Conservation (phyloP, 2,797 vertebrate species). For the Crenuchus spilurus region DNA sequence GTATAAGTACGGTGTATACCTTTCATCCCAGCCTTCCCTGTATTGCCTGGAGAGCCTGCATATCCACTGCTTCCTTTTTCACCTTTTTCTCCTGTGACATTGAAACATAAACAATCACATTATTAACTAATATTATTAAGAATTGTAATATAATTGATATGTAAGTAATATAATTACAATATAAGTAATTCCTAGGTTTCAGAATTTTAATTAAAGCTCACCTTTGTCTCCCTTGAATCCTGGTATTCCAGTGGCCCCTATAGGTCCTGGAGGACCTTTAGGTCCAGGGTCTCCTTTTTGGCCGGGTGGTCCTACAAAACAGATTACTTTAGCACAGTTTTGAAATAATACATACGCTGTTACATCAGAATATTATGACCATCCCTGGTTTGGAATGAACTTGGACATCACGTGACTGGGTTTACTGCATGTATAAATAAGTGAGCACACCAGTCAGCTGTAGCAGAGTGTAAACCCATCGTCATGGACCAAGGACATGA, state of each 20-base stretch:
- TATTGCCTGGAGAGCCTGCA: conserved; percentile 79
- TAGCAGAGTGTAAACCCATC: no score
- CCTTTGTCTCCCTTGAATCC: conserved; percentile 80
- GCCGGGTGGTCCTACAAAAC: conserved; percentile 80
- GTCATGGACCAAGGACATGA: no score
- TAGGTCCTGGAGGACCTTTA: conserved; percentile 77
- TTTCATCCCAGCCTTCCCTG: conserved; percentile 89
- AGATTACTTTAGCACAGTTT: neutral
- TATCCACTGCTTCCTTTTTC: conserved; percentile 84
- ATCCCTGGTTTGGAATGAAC: no score
- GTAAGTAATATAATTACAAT: no score
- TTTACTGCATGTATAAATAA: no score
- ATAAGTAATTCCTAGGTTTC: no score
- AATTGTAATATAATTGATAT: no score
- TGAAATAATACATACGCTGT: neutral
- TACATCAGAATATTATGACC: no score
- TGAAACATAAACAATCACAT: neutral
- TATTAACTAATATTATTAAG: no score
- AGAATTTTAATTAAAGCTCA: conserved; percentile 38
- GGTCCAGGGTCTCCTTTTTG: conserved; percentile 81
- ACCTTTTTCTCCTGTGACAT: conserved; percentile 85
- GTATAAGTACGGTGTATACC: conserved; percentile 78
- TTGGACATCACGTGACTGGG: no score
- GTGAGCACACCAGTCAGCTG: no score
- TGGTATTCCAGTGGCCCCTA: conserved; percentile 67